A percentile compares a stretch with the other conserved stretches of the same genome.
These are phyloP conservation scores for Dryococelus australis DNA, from an alignment of 2,888 invertebrate species.

Conservation along the genomic window DNA sequence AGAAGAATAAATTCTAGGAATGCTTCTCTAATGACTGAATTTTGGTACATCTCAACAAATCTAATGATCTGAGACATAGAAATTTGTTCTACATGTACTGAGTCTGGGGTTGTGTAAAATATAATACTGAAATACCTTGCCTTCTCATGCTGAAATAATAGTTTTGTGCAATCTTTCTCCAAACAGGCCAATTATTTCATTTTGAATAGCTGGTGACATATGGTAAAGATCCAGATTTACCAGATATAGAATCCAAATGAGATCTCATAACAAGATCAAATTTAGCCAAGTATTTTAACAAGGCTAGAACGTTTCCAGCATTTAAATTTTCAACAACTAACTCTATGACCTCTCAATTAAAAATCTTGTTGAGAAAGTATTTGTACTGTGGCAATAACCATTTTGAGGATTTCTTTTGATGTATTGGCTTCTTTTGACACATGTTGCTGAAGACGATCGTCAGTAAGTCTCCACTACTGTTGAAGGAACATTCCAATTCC, in stretches of 20 bases:
- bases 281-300: too few relatives aligned
- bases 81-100: background rate
- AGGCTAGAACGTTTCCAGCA: too few relatives aligned
- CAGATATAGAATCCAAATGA: background rate
- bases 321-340: too few relatives aligned
- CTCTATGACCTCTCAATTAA: too few relatives aligned
- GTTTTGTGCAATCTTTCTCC: background rate
- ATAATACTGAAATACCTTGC: background rate
- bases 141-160: conserved; percentile 3
- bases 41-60: background rate
- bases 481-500: too few relatives aligned
- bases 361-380: too few relatives aligned
- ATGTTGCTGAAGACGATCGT: too few relatives aligned
- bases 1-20: background rate
- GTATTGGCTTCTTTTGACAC: too few relatives aligned
- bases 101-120: background rate
- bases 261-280: too few relatives aligned
- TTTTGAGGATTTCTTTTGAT: too few relatives aligned
- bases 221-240: background rate
- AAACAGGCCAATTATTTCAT: background rate
- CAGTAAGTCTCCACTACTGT: too few relatives aligned
- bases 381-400: too few relatives aligned
- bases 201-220: background rate
- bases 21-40: background rate
- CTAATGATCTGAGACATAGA: background rate